Conservation (phyloP, 2,888 invertebrate species). For the Tenthredo notha region DNA sequence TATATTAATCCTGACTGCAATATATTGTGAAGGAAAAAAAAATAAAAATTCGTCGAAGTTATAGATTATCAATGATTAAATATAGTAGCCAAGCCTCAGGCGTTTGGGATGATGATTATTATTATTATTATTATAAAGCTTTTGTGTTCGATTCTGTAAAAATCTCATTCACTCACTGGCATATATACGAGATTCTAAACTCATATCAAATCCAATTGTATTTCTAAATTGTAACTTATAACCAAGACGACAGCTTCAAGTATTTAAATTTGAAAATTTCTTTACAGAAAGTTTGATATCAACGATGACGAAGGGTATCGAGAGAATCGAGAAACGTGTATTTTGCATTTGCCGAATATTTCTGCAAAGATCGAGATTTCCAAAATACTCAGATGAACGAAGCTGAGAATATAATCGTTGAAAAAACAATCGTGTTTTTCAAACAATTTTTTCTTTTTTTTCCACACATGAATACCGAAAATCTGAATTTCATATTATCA, state of each 20-base stretch:
- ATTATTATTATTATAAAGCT: too few species aligned
- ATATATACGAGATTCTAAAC: neutral
- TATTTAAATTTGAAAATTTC: too few species aligned
- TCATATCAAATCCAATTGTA: neutral
- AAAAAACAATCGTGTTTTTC: neutral
- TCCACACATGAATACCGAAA: neutral
- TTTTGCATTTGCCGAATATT: neutral
- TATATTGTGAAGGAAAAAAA: neutral
- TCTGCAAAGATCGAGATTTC: neutral
- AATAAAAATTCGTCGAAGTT: neutral
- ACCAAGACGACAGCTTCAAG: too few species aligned
- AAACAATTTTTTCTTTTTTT: neutral
- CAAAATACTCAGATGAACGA: neutral
- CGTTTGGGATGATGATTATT: neutral
- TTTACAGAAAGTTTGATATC: neutral
- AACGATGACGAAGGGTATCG: slow-evolving; percentile 26
- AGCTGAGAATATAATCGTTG: neutral
- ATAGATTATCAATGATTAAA: neutral
- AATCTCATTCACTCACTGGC: too few species aligned
- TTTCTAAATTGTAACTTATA: too few species aligned
- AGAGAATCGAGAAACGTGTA: neutral
- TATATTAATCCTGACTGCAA: neutral
- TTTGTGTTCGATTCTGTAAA: too few species aligned
- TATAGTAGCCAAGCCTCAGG: neutral
- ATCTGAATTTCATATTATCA: too few species aligned